These are phyloP conservation scores for Phocoena phocoena DNA, from an alignment of 2,113 vertebrate genomes.

Conservation along the genomic window DNA sequence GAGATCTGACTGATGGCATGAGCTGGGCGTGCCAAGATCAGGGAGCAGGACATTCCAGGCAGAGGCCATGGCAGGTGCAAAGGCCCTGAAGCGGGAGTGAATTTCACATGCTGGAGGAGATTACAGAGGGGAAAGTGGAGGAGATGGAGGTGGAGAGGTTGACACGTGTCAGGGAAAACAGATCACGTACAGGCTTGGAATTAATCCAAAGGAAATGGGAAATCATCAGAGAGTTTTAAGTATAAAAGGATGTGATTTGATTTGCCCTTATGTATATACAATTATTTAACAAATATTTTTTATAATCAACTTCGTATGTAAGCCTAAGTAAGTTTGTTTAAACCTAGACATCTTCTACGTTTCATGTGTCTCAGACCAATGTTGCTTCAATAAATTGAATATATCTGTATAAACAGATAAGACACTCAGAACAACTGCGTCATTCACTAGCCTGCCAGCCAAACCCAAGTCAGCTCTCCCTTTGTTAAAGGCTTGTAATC, in stretches of 20 bases:
- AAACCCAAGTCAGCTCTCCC: not conserved
- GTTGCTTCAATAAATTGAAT: not conserved
- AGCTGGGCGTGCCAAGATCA: accelerated
- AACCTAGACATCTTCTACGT: not conserved
- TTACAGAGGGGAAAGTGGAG: too few relatives aligned
- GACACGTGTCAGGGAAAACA: not conserved
- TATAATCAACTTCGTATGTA: not conserved
- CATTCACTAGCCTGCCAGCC: not conserved
- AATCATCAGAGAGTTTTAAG: not conserved
- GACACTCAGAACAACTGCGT: not conserved
- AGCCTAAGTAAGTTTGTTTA: not conserved
- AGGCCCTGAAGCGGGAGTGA: not conserved
- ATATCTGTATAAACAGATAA: not conserved
- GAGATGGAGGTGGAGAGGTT: not conserved
- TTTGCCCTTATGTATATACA: not conserved
- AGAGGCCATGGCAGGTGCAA: not conserved
- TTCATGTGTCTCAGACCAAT: not conserved
- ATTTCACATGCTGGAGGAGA: accelerated
- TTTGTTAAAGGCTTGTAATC: not conserved
- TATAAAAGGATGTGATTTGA: not conserved
- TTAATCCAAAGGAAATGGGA: not conserved
- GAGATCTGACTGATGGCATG: not conserved
- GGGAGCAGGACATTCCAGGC: not conserved
- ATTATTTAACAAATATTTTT: not conserved
- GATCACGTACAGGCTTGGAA: not conserved